Base-by-base conservation (phyloP, 2,888 invertebrate species). In the Latrodectus elegans region DNA sequence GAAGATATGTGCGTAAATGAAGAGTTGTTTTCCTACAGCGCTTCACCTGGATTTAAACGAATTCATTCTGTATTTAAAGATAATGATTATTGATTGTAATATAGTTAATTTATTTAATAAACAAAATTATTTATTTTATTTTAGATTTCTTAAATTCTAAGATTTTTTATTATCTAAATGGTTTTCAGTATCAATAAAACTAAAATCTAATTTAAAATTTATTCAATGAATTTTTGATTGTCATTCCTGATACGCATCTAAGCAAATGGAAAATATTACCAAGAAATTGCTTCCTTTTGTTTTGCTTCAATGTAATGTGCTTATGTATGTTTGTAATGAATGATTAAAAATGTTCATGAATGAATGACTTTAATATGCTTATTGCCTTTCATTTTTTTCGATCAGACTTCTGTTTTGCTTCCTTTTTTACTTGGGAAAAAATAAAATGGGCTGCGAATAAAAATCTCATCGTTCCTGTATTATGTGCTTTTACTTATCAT, bases 41-140 rank as follows among this genome's bases (percentile, higher is more conserved):
- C 74, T n/a, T 89, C 89, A 10, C 89, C 89, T 53, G 89, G 89
- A 51, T 89, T 89, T 55, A 89, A 88, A 65, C 81, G 89, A 60
- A 72, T 76, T 65, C 72, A 22, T 11, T 60, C 60, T 75, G 60
- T 74, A 15, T 70, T 67, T 38, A 76, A 60, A 17, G 17, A 17
- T 51, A 51, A 83, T 38, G 52, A 67, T 51, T 72, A 26, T 71
- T 60, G n/a, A 22, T 11, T 70, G 52, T 73, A 22, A 52, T 53
- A 53, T 8, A 52, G 8, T 76, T 82, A 55, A 82, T 82, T 82
- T 82, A 82, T 79, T 75, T 12, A 68, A 68, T 67, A 75, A 82
- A 74, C 26, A 10, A 55, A 74, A 65, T 77, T 60, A 17, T 12
- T 60, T 0, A 22, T 60, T 22, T 4, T 12, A 38, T 9, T 14